Base-by-base conservation (phyloP, 1,140 invertebrate genomes). In the Aplysia californica region DNA sequence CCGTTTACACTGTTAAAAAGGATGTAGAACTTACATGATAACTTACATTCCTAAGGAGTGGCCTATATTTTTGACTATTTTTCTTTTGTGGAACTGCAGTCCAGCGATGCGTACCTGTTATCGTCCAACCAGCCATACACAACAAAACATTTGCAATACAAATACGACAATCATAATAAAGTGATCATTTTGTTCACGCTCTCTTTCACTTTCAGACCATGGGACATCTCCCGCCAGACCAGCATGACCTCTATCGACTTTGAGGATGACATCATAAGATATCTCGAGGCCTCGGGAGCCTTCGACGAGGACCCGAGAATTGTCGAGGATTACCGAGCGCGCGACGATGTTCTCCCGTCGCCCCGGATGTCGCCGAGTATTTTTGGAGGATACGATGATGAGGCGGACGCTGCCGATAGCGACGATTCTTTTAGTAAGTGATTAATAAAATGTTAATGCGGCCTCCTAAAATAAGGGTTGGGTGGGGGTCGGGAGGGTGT, bases 141-240 rank as follows among this genome's bases (percentile, higher is more conserved):
- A n/a, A n/a, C n/a, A n/a, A n/a, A n/a, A n/a, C n/a, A n/a, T n/a
- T n/a, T n/a, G n/a, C n/a, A n/a, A n/a, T n/a, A n/a, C n/a, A n/a
- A n/a, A n/a, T n/a, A n/a, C n/a, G n/a, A n/a, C n/a, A n/a, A n/a
- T n/a, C n/a, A n/a, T n/a, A n/a, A n/a, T n/a, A n/a, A n/a, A n/a
- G n/a, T n/a, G n/a, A n/a, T n/a, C n/a, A n/a, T n/a, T n/a, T n/a
- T n/a, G n/a, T 35, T 59, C 44, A 50, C 74, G 23, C 41, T n/a
- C 66, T 72, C 74, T 41, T 29, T 41, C 68, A 23, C 44, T 41
- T 68, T 61, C 58, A 75, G 72, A 35, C 72, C 72, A 6, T 75
- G 72, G 72, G 72, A 75, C 39, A 75, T 75, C 6, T 65, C 72
- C 21, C 33, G 72, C 6, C 72, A 75, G 29, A 75, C 72, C 35